Evolutionary conservation across 1,140 invertebrate species (phyloP).

Genomic region (Anagrus nilaparvatae): DNA sequence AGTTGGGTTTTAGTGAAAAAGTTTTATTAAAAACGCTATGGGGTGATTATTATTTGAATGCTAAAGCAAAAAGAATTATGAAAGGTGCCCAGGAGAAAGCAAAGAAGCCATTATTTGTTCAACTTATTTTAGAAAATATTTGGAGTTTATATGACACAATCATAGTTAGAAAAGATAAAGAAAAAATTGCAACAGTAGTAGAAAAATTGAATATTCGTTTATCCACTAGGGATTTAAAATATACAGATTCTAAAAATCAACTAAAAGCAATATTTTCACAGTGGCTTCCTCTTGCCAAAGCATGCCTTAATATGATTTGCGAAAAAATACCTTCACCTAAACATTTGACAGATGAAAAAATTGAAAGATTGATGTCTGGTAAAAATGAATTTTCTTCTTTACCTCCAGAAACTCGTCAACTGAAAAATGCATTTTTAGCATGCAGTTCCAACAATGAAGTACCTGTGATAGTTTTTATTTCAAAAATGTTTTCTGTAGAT

Average conservation of each 20-base stretch:
- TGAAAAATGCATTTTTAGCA: constrained; percentile 66
- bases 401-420: constrained; percentile 55
- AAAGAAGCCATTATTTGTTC: constrained; percentile 93
- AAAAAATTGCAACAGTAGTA: constrained; percentile 69
- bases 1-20: constrained; percentile 60
- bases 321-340: constrained; percentile 71
- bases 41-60: constrained; percentile 91
- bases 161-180: constrained; percentile 66
- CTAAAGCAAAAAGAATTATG: constrained; percentile 76
- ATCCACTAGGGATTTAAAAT: constrained; percentile 62
- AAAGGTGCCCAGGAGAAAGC: constrained; percentile 89
- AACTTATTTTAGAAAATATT: constrained; percentile 89
- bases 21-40: constrained; percentile 69
- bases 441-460: constrained; percentile 56
- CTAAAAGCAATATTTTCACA: constrained; percentile 73
- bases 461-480: constrained; percentile 83
- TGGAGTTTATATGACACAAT: constrained; percentile 86
- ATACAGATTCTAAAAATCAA: constrained; percentile 67
- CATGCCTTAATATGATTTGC: constrained; percentile 73
- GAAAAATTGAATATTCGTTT: constrained; percentile 74
- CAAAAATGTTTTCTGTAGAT: constrained; percentile 89
- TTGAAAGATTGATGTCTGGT: constrained; percentile 42
- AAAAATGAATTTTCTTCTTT: constrained; percentile 59
- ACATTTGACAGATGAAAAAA: constrained; percentile 65
- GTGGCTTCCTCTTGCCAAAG: constrained; percentile 80